A percentile compares a stretch with the other conserved stretches of the same genome.
phyloP scores from a whole-genome alignment of 1,140 invertebrate genomes.

The Anthonomus grandis region DNA sequence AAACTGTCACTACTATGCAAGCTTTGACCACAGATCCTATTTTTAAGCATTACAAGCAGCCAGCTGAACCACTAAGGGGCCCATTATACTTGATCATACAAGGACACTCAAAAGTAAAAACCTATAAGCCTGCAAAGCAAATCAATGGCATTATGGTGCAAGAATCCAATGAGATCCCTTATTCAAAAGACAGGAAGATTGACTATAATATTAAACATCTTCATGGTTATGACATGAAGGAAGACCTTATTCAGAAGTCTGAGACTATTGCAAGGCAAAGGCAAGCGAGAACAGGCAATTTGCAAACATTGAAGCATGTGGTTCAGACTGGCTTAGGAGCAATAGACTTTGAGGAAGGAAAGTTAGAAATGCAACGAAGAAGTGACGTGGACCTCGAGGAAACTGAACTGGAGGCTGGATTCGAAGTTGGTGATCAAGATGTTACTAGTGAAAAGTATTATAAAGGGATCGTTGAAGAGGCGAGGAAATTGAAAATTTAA shows the following conservation, averaged over 20 bases:
- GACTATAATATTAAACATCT: slow-evolving; percentile 52
- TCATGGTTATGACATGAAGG: slow-evolving; percentile 49
- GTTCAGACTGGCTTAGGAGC: slow-evolving; percentile 43
- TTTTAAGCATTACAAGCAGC: slow-evolving; percentile 63
- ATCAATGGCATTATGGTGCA: slow-evolving; percentile 49
- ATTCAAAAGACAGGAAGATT: slow-evolving; percentile 34
- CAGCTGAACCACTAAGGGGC: slow-evolving; percentile 57
- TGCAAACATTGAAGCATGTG: slow-evolving; percentile 44
- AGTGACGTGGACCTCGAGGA: slow-evolving; percentile 53
- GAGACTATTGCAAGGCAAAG: slow-evolving; percentile 19
- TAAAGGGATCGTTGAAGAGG: slow-evolving; percentile 58
- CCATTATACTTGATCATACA: slow-evolving; percentile 77
- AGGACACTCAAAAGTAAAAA: slow-evolving; percentile 79
- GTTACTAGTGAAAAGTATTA: slow-evolving; percentile 54
- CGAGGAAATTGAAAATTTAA: no score
- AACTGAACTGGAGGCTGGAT: slow-evolving; percentile 54
- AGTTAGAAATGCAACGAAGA: slow-evolving; percentile 39
- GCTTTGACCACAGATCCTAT: slow-evolving; percentile 54
- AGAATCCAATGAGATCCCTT: slow-evolving; percentile 54
- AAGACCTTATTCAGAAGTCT: slow-evolving; percentile 34
- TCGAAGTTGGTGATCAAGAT: slow-evolving; percentile 53
- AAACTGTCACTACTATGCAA: slow-evolving; percentile 47
- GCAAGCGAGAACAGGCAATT: slow-evolving; percentile 35
- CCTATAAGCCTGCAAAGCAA: slow-evolving; percentile 65
- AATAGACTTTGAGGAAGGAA: slow-evolving; percentile 34